Evolutionary conservation across 2,113 vertebrate genomes (phyloP).

Genomic region (Thermophis baileyi): DNA sequence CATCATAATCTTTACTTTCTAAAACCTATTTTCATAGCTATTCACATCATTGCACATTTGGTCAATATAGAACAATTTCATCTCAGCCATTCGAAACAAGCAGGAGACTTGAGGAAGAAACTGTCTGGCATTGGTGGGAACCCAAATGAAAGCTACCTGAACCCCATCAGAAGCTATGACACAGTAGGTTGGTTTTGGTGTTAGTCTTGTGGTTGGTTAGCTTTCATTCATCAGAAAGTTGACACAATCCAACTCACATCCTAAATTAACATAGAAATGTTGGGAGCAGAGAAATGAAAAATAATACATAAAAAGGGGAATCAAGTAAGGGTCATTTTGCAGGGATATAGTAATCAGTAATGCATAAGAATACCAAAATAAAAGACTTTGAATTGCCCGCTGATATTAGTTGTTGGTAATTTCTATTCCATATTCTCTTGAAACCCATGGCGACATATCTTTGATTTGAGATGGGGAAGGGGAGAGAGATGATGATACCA

Average conservation of each 20-base stretch:
- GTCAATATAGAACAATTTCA: constrained; percentile 74
- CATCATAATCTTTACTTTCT: constrained; percentile 18
- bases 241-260: not conserved
- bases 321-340: not conserved
- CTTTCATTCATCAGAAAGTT: constrained; percentile 28
- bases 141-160: constrained; percentile 76
- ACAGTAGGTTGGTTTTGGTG: constrained; percentile 60
- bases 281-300: not conserved
- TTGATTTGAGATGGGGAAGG: not conserved
- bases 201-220: not conserved
- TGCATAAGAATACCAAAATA: not conserved
- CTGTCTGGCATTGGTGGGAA: constrained; percentile 71
- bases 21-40: constrained; percentile 50
- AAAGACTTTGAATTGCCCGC: not conserved
- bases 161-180: constrained; percentile 72
- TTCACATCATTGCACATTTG: constrained; percentile 73
- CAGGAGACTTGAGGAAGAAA: constrained; percentile 58
- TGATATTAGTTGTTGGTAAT: not conserved
- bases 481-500: not conserved
- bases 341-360: not conserved
- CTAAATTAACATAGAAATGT: not conserved
- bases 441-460: not conserved
- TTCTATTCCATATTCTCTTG: not conserved
- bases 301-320: not conserved
- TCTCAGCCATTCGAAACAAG: constrained; percentile 58